These are phyloP conservation scores for Cepphus grylle DNA, from an alignment of 2,113 vertebrate genomes.

Conservation along the genomic window DNA sequence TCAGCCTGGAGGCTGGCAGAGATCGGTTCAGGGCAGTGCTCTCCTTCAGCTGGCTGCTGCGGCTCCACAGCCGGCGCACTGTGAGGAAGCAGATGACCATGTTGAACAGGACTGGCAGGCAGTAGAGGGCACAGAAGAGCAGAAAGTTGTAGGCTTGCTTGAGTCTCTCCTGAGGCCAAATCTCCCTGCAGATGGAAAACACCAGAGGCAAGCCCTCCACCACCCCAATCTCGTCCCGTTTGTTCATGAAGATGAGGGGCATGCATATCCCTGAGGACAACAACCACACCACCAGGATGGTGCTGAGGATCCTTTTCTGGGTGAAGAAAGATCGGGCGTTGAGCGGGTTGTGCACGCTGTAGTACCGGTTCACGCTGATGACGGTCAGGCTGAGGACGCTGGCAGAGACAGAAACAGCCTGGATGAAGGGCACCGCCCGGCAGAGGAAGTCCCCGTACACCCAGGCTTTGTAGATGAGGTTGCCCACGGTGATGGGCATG, in stretches of 20 bases:
- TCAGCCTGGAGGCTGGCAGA: constrained; percentile 81
- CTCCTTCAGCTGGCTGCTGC: constrained; percentile 69
- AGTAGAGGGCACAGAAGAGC: constrained; percentile 89
- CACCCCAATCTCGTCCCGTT: constrained; percentile 79
- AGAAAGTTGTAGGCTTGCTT: constrained; percentile 90
- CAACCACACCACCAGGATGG: constrained; percentile 84
- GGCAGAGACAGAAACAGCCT: constrained; percentile 87
- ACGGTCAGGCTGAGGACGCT: constrained; percentile 88
- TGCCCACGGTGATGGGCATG: constrained; percentile 89
- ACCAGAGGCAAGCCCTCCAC: constrained; percentile 73
- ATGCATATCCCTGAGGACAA: constrained; percentile 86
- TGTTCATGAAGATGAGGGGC: constrained; percentile 88
- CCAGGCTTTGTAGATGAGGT: constrained; percentile 89
- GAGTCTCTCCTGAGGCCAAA: constrained; percentile 86
- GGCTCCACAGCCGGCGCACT: constrained; percentile 80
- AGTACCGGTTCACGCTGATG: constrained; percentile 89
- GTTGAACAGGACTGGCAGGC: constrained; percentile 89
- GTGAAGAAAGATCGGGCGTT: constrained; percentile 87
- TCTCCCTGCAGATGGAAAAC: constrained; percentile 86
- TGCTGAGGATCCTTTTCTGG: constrained; percentile 78
- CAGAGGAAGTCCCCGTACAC: constrained; percentile 90
- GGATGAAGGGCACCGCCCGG: constrained; percentile 86
- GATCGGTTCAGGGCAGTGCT: constrained; percentile 76
- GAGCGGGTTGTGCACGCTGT: constrained; percentile 85
- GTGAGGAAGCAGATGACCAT: constrained; percentile 88